Conservation (phyloP, 2,113 vertebrate genomes). For the Crotalus horridus region DNA sequence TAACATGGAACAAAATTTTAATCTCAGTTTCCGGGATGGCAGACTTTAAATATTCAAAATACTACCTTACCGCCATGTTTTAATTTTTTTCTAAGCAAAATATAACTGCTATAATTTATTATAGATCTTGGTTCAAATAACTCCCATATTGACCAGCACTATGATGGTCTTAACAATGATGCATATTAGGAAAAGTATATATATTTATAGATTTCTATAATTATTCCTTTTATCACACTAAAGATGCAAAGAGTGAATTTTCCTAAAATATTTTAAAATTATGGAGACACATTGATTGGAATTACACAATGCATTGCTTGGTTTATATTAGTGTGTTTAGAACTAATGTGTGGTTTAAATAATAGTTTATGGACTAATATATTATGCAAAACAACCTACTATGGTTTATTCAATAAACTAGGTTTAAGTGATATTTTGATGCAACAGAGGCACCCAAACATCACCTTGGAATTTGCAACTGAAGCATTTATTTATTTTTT, state of each 20-base stretch:
- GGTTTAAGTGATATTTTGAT: not conserved
- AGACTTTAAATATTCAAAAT: not conserved
- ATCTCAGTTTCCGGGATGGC: not conserved
- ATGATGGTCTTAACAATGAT: not conserved
- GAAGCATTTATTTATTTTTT: not conserved
- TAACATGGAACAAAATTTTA: not conserved
- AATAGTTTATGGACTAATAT: not conserved
- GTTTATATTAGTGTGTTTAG: not conserved
- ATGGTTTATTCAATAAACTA: not conserved
- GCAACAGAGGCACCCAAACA: not conserved
- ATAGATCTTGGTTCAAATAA: not conserved
- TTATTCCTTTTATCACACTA: not conserved
- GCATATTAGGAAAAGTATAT: not conserved
- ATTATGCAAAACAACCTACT: not conserved
- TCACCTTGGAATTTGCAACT: not conserved
- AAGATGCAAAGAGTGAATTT: not conserved
- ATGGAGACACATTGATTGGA: not conserved
- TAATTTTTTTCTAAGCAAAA: not conserved
- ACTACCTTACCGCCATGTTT: not conserved
- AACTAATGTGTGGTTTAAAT: not conserved
- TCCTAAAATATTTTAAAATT: not conserved
- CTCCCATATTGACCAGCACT: not conserved
- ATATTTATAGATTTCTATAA: not conserved
- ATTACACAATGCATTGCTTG: not conserved
- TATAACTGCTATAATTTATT: not conserved